Base-by-base conservation (phyloP, 2,888 invertebrate species). In the Clistopyga incitator region DNA sequence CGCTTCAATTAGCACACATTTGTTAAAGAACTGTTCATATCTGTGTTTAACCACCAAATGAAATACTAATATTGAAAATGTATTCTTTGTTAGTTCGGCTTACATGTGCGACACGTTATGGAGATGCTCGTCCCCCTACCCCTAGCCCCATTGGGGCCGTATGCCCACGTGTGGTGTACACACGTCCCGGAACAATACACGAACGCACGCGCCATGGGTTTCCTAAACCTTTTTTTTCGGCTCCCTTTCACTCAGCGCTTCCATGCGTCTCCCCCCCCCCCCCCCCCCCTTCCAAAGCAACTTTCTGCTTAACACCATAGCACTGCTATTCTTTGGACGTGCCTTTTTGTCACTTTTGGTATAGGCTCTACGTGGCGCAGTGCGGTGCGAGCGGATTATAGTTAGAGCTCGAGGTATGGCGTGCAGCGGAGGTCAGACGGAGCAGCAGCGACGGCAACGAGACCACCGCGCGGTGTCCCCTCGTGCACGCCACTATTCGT, bases 381-480 rank as follows among this genome's bases (percentile, higher is more conserved):
- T 83, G 81, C 86, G 78, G 83, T 79, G 78, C 83, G 70, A 81
- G 56, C 70, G 81, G 85, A 86, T 86, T 86, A 86, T 86, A 86
- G 85, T 86, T 86, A 86, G 86, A 86, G 81, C 61, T 68, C 74
- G 61, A 61, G 50, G 79, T 76, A 52, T 68, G 74, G 67, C 74
- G 82, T 59, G 72, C 78, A 74, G 76, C 75, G 56, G 50, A 65
- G 52, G 29, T 47, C 42, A 59, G 8, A 64, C 65, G 72, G 34
- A 78, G 59, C 45, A 29, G 34, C 59, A 47, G 59, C 52, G 23
- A 23, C 29, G 64, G 38, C 64, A 38, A 34, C 54, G 50, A 18
- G 77, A 77, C 77, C 79, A 59, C 52, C 72, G 56, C 65, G 67
- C 54, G 34, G 56, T 38, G 67, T 65, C 76, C 38, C 50, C n/a